Percentiles rank a stretch among this genome's conserved stretches.
Conservation (phyloP, 2,113 vertebrate genomes). For the Pteronura brasiliensis region DNA sequence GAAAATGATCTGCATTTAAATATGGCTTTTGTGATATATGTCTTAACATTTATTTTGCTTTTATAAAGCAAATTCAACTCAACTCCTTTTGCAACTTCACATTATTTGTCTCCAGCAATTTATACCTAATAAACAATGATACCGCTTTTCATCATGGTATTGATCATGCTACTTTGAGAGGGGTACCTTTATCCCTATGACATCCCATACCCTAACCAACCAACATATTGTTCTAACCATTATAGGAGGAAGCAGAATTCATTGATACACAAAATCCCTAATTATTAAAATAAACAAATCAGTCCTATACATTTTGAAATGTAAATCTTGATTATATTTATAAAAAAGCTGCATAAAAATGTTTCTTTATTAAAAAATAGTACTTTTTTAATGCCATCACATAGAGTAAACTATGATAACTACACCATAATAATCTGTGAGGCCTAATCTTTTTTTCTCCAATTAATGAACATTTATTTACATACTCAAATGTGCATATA, state of each 20-base stretch:
- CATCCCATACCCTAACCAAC: not conserved
- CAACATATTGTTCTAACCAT: not conserved
- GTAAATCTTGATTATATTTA: not conserved
- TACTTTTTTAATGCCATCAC: not conserved
- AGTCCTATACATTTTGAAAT: not conserved
- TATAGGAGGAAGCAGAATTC: not conserved
- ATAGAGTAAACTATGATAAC: not conserved
- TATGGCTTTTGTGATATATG: not conserved
- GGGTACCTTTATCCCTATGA: not conserved
- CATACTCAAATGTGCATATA: not conserved
- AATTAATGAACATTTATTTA: not conserved
- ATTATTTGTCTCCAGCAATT: not conserved
- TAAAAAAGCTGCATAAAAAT: not conserved
- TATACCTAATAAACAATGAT: not conserved
- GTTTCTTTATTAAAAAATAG: not conserved
- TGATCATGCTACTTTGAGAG: not conserved
- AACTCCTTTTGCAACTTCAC: not conserved
- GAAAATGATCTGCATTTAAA: not conserved
- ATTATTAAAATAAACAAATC: not conserved
- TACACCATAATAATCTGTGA: not conserved
- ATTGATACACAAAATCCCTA: not conserved
- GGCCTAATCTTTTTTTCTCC: not conserved
- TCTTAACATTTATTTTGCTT: not conserved
- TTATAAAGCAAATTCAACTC: not conserved
- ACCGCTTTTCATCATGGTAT: not conserved